These are phyloP conservation scores for Taenioides sp. DNA, from an alignment of 2,797 vertebrate species.

Conservation along the genomic window DNA sequence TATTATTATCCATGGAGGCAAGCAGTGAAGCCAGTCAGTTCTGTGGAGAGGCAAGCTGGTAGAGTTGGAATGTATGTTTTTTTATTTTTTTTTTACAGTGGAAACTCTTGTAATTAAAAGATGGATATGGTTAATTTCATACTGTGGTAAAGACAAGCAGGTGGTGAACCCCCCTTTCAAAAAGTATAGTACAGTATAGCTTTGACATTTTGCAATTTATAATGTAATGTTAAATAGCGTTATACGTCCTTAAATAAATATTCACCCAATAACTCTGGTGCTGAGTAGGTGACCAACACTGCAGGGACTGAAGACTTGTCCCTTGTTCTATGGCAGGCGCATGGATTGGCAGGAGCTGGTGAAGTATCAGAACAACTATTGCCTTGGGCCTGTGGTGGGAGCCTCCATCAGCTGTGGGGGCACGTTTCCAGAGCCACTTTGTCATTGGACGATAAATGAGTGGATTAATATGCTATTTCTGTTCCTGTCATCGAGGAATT, in stretches of 20 bases:
- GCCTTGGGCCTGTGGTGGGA: constrained; percentile 42
- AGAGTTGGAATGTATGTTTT: too few species aligned
- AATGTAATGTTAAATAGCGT: not conserved
- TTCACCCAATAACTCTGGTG: too few species aligned
- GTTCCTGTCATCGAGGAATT: constrained; percentile 52
- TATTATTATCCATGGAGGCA: too few species aligned
- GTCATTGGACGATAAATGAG: constrained; percentile 55
- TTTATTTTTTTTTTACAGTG: not conserved
- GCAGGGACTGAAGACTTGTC: constrained; percentile 23
- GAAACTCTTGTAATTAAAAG: not conserved
- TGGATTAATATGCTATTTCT: constrained; percentile 62
- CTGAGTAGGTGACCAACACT: not conserved
- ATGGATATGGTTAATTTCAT: too few species aligned
- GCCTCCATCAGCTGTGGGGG: constrained; percentile 39
- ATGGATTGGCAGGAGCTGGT: constrained; percentile 22
- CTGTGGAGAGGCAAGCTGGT: too few species aligned
- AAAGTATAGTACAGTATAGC: not conserved
- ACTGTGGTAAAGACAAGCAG: too few species aligned
- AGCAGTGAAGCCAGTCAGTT: too few species aligned
- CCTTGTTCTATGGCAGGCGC: constrained; percentile 30
- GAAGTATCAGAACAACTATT: constrained; percentile 41
- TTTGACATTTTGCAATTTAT: not conserved
- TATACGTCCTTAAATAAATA: not conserved
- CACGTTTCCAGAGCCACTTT: constrained; percentile 38
- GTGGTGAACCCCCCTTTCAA: not conserved